Percentiles rank a stretch among this genome's conserved stretches.
Conservation (phyloP, 2,797 vertebrate species). For the Ficedula albicollis region DNA sequence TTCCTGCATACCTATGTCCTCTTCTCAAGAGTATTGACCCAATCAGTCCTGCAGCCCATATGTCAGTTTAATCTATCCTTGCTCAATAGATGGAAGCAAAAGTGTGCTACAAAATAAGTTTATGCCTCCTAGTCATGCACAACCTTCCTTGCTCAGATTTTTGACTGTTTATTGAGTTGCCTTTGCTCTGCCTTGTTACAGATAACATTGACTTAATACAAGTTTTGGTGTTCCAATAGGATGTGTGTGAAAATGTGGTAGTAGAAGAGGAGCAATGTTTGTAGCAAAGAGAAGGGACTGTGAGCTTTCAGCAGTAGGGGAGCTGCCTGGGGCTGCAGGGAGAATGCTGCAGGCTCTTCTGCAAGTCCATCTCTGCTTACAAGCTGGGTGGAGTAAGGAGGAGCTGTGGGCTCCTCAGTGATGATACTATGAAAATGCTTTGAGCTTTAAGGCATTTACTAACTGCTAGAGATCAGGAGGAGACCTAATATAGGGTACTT, state of each 20-base stretch:
- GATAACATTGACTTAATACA: neutral
- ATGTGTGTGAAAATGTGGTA: neutral
- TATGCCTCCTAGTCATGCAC: neutral
- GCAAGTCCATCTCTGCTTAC: neutral
- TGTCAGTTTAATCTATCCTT: neutral
- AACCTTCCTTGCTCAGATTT: neutral
- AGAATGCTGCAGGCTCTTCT: neutral
- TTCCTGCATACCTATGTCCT: neutral
- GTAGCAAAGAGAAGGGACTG: neutral
- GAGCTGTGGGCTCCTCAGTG: neutral
- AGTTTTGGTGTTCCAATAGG: neutral
- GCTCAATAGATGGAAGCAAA: neutral
- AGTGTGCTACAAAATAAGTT: neutral
- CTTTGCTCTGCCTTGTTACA: neutral
- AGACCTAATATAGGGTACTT: neutral
- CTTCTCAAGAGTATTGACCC: neutral
- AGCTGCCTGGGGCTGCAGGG: neutral
- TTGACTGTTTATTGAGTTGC: neutral
- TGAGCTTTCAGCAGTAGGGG: neutral
- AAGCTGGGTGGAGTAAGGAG: neutral
- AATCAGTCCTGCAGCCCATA: neutral
- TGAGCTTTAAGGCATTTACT: neutral
- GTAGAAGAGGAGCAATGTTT: neutral
- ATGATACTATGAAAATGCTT: neutral
- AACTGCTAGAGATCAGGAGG: neutral